Evolutionary conservation across 2,888 invertebrate species (phyloP).

Genomic region (Desoria tigrina): DNA sequence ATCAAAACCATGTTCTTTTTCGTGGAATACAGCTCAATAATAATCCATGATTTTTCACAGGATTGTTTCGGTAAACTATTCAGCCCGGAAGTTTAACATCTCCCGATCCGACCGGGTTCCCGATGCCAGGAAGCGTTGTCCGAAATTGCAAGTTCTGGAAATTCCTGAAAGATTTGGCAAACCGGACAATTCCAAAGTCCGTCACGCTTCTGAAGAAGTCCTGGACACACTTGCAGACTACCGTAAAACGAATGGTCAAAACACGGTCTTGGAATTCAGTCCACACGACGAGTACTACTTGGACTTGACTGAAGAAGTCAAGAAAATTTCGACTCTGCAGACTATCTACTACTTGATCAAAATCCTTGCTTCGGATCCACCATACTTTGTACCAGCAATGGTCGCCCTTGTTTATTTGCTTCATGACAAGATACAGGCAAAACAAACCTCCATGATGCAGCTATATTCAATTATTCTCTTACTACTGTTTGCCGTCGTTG

Average conservation of each 20-base stretch:
- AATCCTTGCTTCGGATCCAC: too few relatives aligned
- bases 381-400: too few relatives aligned
- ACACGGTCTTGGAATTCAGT: neutral
- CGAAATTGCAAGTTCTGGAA: slow-evolving; percentile 16
- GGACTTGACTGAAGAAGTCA: slow-evolving; percentile 16
- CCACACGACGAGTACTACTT: slow-evolving; percentile 23
- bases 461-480: too few relatives aligned
- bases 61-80: slow-evolving; percentile 17
- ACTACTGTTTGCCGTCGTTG: too few relatives aligned
- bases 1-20: too few relatives aligned
- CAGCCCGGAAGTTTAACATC: slow-evolving; percentile 11
- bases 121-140: slow-evolving; percentile 21
- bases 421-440: too few relatives aligned
- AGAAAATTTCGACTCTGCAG: too few relatives aligned
- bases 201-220: slow-evolving; percentile 13
- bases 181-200: slow-evolving; percentile 15
- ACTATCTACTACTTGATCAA: too few relatives aligned
- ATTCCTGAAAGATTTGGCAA: slow-evolving; percentile 24
- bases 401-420: too few relatives aligned
- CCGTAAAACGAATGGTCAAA: neutral
- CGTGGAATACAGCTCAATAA: too few relatives aligned
- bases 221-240: slow-evolving; percentile 15
- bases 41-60: too few relatives aligned
- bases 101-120: slow-evolving; percentile 1
- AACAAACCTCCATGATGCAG: too few relatives aligned